These are phyloP conservation scores for Picathartes gymnocephalus DNA, from an alignment of 2,113 vertebrate genomes.

Conservation along the genomic window DNA sequence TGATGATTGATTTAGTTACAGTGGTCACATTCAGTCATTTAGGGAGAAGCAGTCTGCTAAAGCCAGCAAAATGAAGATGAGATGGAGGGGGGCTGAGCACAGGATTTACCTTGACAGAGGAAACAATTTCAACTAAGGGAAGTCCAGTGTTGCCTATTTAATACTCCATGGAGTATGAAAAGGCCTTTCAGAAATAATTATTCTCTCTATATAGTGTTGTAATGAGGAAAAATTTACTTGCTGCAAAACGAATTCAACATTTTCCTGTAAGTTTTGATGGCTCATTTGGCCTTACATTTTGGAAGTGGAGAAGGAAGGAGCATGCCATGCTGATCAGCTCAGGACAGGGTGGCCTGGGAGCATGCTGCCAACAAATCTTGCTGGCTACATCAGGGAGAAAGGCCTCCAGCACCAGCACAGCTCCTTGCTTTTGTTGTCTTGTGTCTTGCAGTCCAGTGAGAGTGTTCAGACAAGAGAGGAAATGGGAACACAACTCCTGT, in stretches of 20 bases:
- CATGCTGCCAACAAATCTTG: neutral
- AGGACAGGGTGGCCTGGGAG: neutral
- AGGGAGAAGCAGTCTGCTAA: neutral
- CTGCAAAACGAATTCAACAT: neutral
- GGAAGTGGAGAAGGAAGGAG: neutral
- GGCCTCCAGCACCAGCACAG: neutral
- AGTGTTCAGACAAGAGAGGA: neutral
- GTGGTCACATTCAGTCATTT: slow-evolving; percentile 14
- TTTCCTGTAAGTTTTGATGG: neutral
- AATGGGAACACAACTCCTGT: neutral
- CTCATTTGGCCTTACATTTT: neutral
- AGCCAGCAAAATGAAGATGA: neutral
- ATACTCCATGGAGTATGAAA: slow-evolving; percentile 44
- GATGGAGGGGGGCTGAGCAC: neutral
- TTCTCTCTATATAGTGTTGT: neutral
- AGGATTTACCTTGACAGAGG: neutral
- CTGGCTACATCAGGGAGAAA: neutral
- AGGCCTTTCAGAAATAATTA: slow-evolving; percentile 44
- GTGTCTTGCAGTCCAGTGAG: neutral
- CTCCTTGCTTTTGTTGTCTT: neutral
- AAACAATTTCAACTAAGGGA: slow-evolving; percentile 25
- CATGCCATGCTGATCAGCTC: rapidly evolving
- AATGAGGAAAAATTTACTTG: neutral
- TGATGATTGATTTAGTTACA: slow-evolving; percentile 46
- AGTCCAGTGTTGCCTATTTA: slow-evolving; percentile 34